Evolutionary conservation across 2,113 vertebrate genomes (phyloP).

Genomic region (Oreamnos americanus): DNA sequence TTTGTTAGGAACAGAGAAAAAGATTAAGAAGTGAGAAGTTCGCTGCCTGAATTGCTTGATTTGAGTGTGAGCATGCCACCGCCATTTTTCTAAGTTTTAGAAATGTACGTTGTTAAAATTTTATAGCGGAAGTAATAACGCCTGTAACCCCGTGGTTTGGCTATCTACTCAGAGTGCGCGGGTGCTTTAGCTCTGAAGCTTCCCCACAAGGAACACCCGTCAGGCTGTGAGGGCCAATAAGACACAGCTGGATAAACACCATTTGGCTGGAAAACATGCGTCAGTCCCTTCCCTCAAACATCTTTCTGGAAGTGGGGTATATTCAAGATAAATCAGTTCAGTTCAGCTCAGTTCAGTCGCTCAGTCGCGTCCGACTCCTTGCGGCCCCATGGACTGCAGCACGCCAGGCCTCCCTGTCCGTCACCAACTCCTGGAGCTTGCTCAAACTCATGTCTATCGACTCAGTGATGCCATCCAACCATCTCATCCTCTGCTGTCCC

Average conservation of each 20-base stretch:
- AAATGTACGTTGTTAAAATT: neutral
- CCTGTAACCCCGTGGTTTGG: neutral
- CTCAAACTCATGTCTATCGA: fast-evolving
- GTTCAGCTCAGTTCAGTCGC: neutral
- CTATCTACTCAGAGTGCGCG: neutral
- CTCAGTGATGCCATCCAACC: fast-evolving
- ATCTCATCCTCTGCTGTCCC: fast-evolving
- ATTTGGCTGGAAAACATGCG: no score
- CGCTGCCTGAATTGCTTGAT: neutral
- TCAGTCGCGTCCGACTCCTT: fast-evolving
- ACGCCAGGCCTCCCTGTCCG: neutral
- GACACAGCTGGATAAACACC: neutral
- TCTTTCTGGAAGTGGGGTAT: neutral
- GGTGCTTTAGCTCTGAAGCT: neutral
- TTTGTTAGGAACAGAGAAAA: neutral
- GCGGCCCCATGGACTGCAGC: neutral
- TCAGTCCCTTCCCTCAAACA: neutral
- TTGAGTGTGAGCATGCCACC: neutral
- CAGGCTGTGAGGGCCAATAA: fast-evolving
- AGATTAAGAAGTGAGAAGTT: neutral
- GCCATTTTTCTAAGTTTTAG: neutral
- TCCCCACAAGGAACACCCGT: no score
- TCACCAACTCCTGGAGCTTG: neutral
- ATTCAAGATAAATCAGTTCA: neutral
- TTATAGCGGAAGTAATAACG: no score